Base-by-base conservation (phyloP, 2,797 vertebrate species). In the Falco columbarius region DNA sequence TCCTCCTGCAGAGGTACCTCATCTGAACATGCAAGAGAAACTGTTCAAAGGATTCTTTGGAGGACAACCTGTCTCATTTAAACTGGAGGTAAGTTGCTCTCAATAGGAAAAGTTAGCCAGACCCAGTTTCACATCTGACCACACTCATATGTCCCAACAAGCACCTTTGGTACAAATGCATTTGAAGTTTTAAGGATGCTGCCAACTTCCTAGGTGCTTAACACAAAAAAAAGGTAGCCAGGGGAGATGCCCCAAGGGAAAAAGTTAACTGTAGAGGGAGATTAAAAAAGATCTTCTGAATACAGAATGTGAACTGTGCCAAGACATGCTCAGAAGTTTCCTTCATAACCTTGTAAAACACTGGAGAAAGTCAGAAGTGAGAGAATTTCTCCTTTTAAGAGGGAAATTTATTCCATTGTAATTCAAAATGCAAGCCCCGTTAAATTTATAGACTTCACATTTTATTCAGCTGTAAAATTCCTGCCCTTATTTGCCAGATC, bases 321-420 rank as follows among this genome's bases (percentile, higher is more conserved):
- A 93, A 95, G 94, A 87, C 26, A 85, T 1, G 67, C 72, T 96
- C 67, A 82, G 42, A 95, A 90, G 66, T 91, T 93, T 92, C 61
- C 81, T 93, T 89, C 70, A 21, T 92, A 93, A 95, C 83, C 83
- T 93, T 94, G 86, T 92, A 87, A 95, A 96, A 93, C 75, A 84
- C 38, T 13, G 20, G 47, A 87, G 82, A 93, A 93, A 94, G 85
- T 95, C 90, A 87, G 67, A 67, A 95, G 67, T 86, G 66, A 86
- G 71, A 90, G 46, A 61, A 75, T 88, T 91, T 59, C 87, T 86
- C 47, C 55, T 91, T 71, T 90, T 89, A 95, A 92, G 73, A 86
- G 70, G 22, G n/a, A 95, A 95, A 96, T 74, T 81, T 74, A 96
- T 94, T 93, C 83, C 73, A 71, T 9, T 89, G 89, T 81, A 93